Conservation (phyloP, 2,888 invertebrate genomes). For the Habrosyne pyritoides region DNA sequence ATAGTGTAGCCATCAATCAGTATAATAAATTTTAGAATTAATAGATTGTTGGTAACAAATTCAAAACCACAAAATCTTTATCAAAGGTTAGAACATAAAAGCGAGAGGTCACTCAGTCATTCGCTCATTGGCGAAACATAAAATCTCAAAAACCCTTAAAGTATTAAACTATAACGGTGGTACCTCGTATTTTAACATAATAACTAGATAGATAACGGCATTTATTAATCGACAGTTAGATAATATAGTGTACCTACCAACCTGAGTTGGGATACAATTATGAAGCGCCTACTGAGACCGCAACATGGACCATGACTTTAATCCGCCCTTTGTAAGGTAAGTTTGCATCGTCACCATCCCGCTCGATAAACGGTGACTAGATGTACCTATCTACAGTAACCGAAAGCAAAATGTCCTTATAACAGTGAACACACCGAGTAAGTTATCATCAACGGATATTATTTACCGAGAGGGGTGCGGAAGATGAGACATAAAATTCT, state of each 20-base stretch:
- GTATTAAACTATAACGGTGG: no score
- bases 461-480: slow-evolving; percentile 61
- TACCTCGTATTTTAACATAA: no score
- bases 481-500: slow-evolving; percentile 75
- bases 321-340: background rate
- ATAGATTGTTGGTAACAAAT: no score
- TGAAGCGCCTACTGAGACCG: background rate
- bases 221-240: background rate
- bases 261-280: background rate
- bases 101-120: no score
- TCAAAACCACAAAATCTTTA: no score
- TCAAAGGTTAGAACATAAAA: no score
- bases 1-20: no score
- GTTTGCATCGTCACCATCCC: background rate
- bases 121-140: no score
- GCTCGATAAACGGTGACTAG: background rate
- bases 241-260: background rate
- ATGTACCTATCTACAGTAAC: background rate
- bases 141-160: no score
- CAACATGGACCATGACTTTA: background rate
- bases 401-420: background rate
- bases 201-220: background rate
- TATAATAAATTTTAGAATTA: no score
- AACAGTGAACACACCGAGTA: slow-evolving; percentile 25
- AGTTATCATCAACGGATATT: slow-evolving; percentile 67